Conservation (phyloP, 2,888 invertebrate species). For the Spodoptera littoralis region DNA sequence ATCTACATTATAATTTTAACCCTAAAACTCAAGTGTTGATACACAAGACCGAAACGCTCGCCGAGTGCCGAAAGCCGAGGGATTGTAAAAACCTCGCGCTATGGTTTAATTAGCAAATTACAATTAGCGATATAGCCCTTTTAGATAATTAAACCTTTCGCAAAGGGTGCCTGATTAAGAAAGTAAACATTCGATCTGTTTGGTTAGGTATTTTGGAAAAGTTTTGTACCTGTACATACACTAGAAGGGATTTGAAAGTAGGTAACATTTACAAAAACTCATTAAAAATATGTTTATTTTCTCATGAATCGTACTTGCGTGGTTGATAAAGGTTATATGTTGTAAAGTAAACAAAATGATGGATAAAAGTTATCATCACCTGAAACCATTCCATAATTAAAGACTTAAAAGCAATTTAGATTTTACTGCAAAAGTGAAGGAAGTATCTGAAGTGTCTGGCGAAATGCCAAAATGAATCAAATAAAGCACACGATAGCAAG, state of each 20-base stretch:
- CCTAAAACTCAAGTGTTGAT: slow-evolving; percentile 24
- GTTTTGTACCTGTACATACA: no score
- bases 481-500: neutral
- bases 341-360: no score
- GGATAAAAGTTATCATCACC: no score
- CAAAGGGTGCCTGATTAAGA: slow-evolving; percentile 25
- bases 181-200: slow-evolving; percentile 25
- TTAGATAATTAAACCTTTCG: slow-evolving; percentile 45
- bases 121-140: slow-evolving; percentile 42
- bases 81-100: slow-evolving; percentile 40
- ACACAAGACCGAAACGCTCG: slow-evolving; percentile 11
- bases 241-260: no score
- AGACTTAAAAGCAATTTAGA: no score
- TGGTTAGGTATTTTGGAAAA: slow-evolving; percentile 7
- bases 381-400: no score
- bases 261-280: no score
- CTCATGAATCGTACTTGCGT: no score
- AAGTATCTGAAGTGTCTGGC: neutral
- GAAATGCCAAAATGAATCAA: slow-evolving; percentile 2
- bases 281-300: no score
- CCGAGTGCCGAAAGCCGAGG: slow-evolving; percentile 21
- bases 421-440: no score
- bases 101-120: slow-evolving; percentile 52
- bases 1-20: slow-evolving; percentile 17
- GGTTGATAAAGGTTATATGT: no score